Percentiles rank a stretch among this genome's conserved stretches.
Conservation (phyloP, 1,140 invertebrate species). For the Orussus abietinus region DNA sequence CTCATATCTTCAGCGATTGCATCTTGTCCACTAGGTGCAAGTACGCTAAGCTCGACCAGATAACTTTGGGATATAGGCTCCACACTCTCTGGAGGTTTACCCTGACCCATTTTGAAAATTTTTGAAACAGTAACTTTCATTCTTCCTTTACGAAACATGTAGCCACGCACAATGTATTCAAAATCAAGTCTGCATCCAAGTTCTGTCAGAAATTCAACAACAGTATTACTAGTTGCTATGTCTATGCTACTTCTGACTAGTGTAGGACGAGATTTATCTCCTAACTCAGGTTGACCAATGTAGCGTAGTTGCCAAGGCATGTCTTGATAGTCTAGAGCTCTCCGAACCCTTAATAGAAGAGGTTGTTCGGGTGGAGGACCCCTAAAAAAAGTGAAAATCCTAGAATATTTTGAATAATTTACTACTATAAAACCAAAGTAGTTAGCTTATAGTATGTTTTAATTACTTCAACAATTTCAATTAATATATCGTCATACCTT, state of each 20-base stretch:
- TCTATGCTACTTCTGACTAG: slow-evolving; percentile 88
- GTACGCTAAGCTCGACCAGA: slow-evolving; percentile 90
- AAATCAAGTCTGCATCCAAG: slow-evolving; percentile 87
- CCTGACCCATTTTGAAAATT: slow-evolving; percentile 81
- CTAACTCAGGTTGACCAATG: slow-evolving; percentile 84
- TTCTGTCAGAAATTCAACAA: slow-evolving; percentile 89
- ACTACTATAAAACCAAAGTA: slow-evolving; percentile 6
- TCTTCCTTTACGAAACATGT: slow-evolving; percentile 92
- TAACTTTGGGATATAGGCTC: slow-evolving; percentile 90
- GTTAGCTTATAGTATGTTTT: slow-evolving; percentile 4
- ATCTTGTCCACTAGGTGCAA: slow-evolving; percentile 89
- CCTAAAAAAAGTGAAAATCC: slow-evolving; percentile 42
- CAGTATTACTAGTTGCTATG: slow-evolving; percentile 82
- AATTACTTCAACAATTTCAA: neutral
- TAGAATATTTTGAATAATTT: slow-evolving; percentile 8
- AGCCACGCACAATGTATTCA: slow-evolving; percentile 91
- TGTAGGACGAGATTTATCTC: slow-evolving; percentile 84
- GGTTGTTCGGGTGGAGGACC: slow-evolving; percentile 54
- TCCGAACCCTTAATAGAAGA: slow-evolving; percentile 68
- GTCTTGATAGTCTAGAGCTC: slow-evolving; percentile 72
- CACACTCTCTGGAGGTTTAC: slow-evolving; percentile 64
- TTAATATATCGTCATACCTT: slow-evolving; percentile 40
- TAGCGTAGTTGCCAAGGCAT: slow-evolving; percentile 86
- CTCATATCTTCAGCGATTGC: slow-evolving; percentile 94
- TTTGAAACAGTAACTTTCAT: slow-evolving; percentile 97